Percentiles rank a stretch among this genome's conserved stretches.
phyloP scores from a whole-genome alignment of 2,113 vertebrate species.

The Cathartes aura region DNA sequence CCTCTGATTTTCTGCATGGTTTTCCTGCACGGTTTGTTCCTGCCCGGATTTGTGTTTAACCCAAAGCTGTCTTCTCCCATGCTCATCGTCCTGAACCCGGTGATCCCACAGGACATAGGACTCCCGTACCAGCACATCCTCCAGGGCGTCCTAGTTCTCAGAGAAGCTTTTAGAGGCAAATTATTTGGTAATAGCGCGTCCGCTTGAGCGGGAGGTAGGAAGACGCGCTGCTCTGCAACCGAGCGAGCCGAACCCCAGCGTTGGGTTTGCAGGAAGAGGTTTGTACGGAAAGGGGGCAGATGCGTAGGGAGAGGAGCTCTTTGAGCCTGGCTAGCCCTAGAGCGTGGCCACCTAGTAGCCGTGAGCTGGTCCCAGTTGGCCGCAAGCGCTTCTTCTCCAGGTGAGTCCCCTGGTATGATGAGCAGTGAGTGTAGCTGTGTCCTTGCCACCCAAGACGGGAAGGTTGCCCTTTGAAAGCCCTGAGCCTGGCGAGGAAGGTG shows the following conservation, averaged over 20 bases:
- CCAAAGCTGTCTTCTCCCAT: constrained; percentile 29
- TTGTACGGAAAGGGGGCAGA: background rate
- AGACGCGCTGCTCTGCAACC: accelerated
- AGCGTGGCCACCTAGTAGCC: background rate
- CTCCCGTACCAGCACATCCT: constrained; percentile 17
- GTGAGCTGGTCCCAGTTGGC: background rate
- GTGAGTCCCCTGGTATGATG: constrained; percentile 22
- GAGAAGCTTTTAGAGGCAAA: constrained; percentile 28
- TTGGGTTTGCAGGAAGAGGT: background rate
- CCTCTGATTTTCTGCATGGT: constrained; percentile 20
- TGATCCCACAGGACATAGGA: background rate
- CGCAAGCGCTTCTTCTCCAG: background rate
- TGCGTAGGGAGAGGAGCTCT: background rate
- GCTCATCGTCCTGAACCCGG: background rate
- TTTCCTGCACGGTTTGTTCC: constrained; percentile 42
- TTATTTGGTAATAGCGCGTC: background rate
- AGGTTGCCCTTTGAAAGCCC: background rate
- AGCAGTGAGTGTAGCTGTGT: background rate
- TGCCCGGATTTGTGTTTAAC: constrained; percentile 36
- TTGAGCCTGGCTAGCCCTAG: accelerated
- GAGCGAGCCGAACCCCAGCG: accelerated
- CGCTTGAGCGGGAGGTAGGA: background rate
- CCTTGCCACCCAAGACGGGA: background rate
- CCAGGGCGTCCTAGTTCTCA: background rate
- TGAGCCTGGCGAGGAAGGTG: background rate